Conservation (phyloP, 92 coral and sea anemone genomes). For the Phenganax marumi region DNA sequence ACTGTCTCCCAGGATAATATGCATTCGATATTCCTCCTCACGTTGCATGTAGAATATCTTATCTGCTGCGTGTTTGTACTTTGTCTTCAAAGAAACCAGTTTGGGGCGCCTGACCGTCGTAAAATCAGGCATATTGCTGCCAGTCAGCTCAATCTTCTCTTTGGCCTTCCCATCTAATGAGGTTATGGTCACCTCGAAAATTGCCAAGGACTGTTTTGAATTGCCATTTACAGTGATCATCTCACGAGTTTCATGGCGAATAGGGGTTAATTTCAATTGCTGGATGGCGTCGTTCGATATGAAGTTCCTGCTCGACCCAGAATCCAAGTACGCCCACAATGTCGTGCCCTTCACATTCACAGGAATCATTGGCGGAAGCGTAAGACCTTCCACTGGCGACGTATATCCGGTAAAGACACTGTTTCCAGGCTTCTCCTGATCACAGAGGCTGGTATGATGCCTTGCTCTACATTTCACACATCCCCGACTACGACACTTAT, state of each 20-base stretch:
- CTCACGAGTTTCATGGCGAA: slow-evolving; percentile 51
- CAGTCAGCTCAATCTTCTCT: slow-evolving; percentile 51
- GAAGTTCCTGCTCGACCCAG: slow-evolving; percentile 64
- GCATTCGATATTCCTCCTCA: slow-evolving; percentile 50
- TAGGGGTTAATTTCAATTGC: slow-evolving; percentile 44
- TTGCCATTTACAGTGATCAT: slow-evolving; percentile 58
- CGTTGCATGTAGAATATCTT: slow-evolving; percentile 47
- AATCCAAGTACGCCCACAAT: slow-evolving; percentile 60
- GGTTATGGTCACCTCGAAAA: slow-evolving; percentile 42
- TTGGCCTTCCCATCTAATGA: slow-evolving; percentile 39
- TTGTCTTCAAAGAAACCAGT: slow-evolving; percentile 33
- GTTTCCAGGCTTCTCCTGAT: neutral
- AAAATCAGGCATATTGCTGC: slow-evolving; percentile 58
- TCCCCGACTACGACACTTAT: slow-evolving; percentile 17
- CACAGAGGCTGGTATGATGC: slow-evolving; percentile 28
- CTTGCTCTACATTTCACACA: slow-evolving; percentile 10
- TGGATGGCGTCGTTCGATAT: slow-evolving; percentile 47
- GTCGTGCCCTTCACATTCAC: slow-evolving; percentile 37
- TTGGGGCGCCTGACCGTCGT: slow-evolving; percentile 50
- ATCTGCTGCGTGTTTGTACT: slow-evolving; percentile 51
- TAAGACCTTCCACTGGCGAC: slow-evolving; percentile 25
- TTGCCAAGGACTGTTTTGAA: slow-evolving; percentile 54
- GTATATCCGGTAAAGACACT: slow-evolving; percentile 29
- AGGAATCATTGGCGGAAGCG: slow-evolving; percentile 58
- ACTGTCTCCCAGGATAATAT: slow-evolving; percentile 35